Percentiles rank a stretch among this genome's conserved stretches.
These are phyloP conservation scores for Scaptomyza cyrtandrae DNA, from an alignment of 2,888 invertebrate species.

Conservation along the genomic window DNA sequence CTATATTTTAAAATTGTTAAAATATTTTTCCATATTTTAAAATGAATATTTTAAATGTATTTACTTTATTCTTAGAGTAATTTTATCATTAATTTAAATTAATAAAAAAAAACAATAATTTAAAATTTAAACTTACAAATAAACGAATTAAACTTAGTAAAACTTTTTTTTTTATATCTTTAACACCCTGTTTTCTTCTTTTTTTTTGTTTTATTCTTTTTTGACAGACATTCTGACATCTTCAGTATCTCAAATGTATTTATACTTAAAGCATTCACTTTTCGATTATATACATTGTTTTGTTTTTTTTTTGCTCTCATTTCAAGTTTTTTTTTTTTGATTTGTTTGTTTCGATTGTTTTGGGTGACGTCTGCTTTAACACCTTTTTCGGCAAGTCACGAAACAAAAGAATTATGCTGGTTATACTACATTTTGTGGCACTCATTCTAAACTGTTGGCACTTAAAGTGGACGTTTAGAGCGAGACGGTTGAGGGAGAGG, in stretches of 20 bases:
- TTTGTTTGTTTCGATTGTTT: conserved; percentile 18
- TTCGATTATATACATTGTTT: conserved; percentile 7
- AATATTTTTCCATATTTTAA: no score
- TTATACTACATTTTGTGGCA: conserved; percentile 18
- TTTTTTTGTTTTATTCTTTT: background rate
- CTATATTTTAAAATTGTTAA: background rate
- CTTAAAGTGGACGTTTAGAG: conserved; percentile 20
- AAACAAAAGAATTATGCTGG: conserved; percentile 61
- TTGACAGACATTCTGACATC: background rate
- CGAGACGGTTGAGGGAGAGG: background rate
- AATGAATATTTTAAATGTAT: background rate
- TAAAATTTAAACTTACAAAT: no score
- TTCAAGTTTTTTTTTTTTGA: conserved; percentile 2
- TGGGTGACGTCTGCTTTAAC: conserved; percentile 61
- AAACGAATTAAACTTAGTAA: no score
- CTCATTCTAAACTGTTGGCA: conserved; percentile 39
- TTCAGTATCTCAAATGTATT: conserved; percentile 6
- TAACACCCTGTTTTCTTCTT: background rate
- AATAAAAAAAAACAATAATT: no score
- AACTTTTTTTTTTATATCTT: no score
- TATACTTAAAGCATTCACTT: conserved; percentile 19
- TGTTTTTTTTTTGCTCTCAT: conserved; percentile 3
- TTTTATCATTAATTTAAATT: no score
- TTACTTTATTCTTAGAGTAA: no score
- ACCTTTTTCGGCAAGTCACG: conserved; percentile 67